Percentiles rank a stretch among this genome's conserved stretches.
Evolutionary conservation across 2,113 vertebrate genomes (phyloP).

Genomic region (Brachyhypopomus occidentalis): DNA sequence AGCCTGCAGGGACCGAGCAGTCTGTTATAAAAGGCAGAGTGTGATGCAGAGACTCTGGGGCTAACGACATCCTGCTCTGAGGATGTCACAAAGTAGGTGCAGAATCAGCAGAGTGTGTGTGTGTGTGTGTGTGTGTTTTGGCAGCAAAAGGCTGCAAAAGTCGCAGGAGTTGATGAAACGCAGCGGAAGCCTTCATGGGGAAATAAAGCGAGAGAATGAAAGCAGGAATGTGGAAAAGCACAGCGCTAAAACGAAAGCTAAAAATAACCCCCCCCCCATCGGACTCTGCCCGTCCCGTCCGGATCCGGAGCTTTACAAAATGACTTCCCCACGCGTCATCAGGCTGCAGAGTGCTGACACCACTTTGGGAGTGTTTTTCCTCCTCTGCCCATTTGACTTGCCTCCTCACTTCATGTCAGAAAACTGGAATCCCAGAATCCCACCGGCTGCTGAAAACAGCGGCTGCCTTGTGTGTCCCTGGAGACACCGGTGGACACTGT

Average conservation of each 20-base stretch:
- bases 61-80: conserved; percentile 4
- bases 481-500: no score
- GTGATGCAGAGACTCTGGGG: neutral
- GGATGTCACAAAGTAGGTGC: neutral
- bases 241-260: neutral
- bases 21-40: conserved; percentile 25
- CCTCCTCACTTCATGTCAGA: neutral
- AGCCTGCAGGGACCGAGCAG: neutral
- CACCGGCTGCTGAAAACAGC: conserved; percentile 1
- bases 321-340: neutral
- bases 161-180: conserved; percentile 22
- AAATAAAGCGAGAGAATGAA: conserved; percentile 7
- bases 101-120: neutral
- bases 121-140: neutral
- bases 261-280: conserved; percentile 5
- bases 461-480: neutral
- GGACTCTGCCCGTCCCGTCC: neutral
- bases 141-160: conserved; percentile 11
- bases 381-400: conserved; percentile 42
- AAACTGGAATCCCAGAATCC: neutral
- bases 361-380: conserved; percentile 62
- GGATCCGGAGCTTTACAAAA: conserved; percentile 12
- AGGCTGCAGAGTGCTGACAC: conserved; percentile 46
- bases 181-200: neutral
- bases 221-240: conserved; percentile 29